Conservation (phyloP, 2,888 invertebrate genomes). For the Phymatocera aterrima region DNA sequence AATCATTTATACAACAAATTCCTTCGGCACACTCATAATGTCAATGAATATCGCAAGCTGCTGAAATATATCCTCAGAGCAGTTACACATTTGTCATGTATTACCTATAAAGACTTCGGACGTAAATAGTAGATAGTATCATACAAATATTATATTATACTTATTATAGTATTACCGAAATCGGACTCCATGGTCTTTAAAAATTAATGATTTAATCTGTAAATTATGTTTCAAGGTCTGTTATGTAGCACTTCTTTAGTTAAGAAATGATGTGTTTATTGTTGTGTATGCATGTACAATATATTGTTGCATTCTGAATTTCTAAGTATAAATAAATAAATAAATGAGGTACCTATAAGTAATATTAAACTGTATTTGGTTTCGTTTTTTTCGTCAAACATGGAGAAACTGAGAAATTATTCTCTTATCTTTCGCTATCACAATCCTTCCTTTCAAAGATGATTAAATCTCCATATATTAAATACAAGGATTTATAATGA, state of each 20-base stretch:
- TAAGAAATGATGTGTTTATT: conserved; percentile 34
- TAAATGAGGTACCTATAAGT: conserved; percentile 38
- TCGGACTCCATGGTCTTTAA: not conserved
- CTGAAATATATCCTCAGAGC: not conserved
- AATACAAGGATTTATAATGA: not conserved
- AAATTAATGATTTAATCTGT: conserved; percentile 32
- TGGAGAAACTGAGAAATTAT: not conserved
- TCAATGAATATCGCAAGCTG: not conserved
- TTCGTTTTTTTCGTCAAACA: not conserved
- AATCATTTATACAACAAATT: not conserved
- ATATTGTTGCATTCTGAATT: conserved; percentile 42
- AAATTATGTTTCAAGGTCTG: conserved; percentile 40
- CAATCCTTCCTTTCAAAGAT: no score
- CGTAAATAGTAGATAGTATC: conserved; percentile 35
- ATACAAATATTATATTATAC: conserved; percentile 8
- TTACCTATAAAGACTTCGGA: conserved; percentile 38
- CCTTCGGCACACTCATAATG: not conserved
- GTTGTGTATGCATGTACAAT: conserved; percentile 40
- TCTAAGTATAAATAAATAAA: conserved; percentile 41
- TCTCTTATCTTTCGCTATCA: not conserved
- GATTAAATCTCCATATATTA: no score
- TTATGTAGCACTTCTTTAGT: conserved; percentile 15
- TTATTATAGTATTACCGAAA: conserved; percentile 9
- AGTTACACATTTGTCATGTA: conserved; percentile 6
- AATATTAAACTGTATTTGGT: not conserved